Evolutionary conservation across 2,797 vertebrate species (phyloP), one percentile per base, ranked within the genome.

Genomic region (Oryzias sinensis): DNA sequence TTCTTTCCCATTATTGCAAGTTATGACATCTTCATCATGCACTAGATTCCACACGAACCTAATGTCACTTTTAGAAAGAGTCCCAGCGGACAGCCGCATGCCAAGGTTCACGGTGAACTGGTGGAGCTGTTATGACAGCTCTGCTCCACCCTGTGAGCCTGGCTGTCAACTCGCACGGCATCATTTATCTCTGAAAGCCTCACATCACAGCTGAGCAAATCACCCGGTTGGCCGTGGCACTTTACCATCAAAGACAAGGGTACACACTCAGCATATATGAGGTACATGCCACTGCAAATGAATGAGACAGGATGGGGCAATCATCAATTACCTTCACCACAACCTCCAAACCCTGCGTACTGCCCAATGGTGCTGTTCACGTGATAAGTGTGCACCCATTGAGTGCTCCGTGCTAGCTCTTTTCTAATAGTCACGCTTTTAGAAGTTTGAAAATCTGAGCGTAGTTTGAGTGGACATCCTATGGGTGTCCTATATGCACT

Each of bases 121-220:
- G 43, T 41, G 48, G 46, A 22, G 64, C 69, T 70, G 53, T 80
- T 74, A 82, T 59, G 74, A 72, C 72, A 67, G 62, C 65, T 56
- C 52, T 6, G 70, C 65, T 72, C 67, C 55, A 62, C 76, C 74
- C 86, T 76, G 77, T 87, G 77, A 77, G 63, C 59, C 72, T 0
- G 16, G 48, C 70, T 68, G 77, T 74, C 77, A 70, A 16, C 44
- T 68, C 54, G 5, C 59, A 55, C 58, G 14, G 29, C 60, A 63
- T 76, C 73, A 76, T 81, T 79, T 77, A 84, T 82, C 75, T 62
- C 65, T 43, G 27, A 65, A 72, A 71, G 65, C 59, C 49, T 49
- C 5, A 8, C 65, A 20, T 59, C 52, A 59, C 6, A 71, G 70
- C 74, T 37, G 68, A 75, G 47, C 57, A 68, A 70, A 76, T 66